Evolutionary conservation across 1,140 invertebrate genomes (phyloP), one percentile per base, ranked within the genome.

Genomic region (Mizuhopecten yessoensis): DNA sequence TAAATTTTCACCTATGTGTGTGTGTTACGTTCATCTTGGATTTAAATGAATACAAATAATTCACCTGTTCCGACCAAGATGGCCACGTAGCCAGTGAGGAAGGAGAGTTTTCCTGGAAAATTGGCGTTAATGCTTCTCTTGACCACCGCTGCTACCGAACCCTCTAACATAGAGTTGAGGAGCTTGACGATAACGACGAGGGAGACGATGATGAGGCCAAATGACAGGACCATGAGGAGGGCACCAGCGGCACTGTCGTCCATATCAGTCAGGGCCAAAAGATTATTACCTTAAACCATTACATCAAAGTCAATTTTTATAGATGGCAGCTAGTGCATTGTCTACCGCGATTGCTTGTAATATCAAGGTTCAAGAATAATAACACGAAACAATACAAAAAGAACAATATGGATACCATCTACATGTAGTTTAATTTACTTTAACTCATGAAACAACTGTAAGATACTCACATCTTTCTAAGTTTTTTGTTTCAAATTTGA

Each of bases 141-240:
- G 34, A 97, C 96, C 20, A 97, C 91, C 34, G 93, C 90, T 0
- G 97, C 97, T 33, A 97, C 96, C 34, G 92, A 92, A 17, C 92
- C 97, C 93, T 97, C 93, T 92, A 97, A 93, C 34, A 97, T 89
- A 20, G 95, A 95, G 90, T 96, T 93, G 5, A 97, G 96, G 20
- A 97, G 94, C 94, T 97, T 97, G 23, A 97, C 97, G 87, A 98
- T 97, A 34, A 96, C 89, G 33, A 97, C 95, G 7, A 97, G 95
- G 91, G 97, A 97, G 17, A 94, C 34, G 88, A 96, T 97, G 57
- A 75, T 75, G 5, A 75, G 23, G n/a, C n/a, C 49, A 15, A 97
- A 94, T 0, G 97, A 97, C 34, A 96, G 75, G 1, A 96, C 93
- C 13, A 97, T 90, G 36, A 97, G 91, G 33, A 97, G 93, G 11